phyloP scores from a whole-genome alignment of 2,797 vertebrate genomes.

The Coranthus polyacanthus region DNA sequence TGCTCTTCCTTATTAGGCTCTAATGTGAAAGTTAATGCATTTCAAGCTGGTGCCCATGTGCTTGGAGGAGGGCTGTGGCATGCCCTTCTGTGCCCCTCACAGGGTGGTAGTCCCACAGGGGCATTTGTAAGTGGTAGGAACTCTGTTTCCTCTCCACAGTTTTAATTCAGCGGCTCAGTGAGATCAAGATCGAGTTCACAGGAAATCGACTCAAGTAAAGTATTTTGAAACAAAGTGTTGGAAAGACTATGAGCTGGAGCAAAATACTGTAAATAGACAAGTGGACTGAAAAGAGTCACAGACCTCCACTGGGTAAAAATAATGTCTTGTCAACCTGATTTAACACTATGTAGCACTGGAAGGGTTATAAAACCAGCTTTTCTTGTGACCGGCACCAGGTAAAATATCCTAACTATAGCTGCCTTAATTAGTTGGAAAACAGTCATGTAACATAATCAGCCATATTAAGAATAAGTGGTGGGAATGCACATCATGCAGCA shows the following conservation, averaged over 20 bases:
- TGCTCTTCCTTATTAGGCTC: conserved; percentile 88
- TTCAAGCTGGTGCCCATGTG: conserved; percentile 82
- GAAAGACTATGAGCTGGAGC: conserved; percentile 6
- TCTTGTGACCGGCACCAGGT: too few species aligned
- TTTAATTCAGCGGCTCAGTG: conserved; percentile 73
- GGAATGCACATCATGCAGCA: conserved; percentile 8
- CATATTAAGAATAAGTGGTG: conserved; percentile 1
- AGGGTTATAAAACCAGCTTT: too few species aligned
- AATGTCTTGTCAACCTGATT: neutral
- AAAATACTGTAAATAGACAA: conserved; percentile 19
- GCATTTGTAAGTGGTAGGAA: conserved; percentile 64
- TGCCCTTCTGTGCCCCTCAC: conserved; percentile 40
- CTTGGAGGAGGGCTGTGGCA: conserved; percentile 78
- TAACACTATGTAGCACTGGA: too few species aligned
- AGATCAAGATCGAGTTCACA: conserved; percentile 63
- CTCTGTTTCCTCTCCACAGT: conserved; percentile 55
- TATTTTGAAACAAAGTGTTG: conserved; percentile 51
- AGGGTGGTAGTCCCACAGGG: conserved; percentile 72
- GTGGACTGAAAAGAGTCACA: neutral
- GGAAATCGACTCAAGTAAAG: conserved; percentile 61
- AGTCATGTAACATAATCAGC: conserved; percentile 16
- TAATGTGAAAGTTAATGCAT: conserved; percentile 91
- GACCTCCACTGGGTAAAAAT: neutral
- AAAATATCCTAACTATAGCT: too few species aligned
- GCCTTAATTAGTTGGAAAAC: conserved; percentile 1